Evolutionary conservation across 2,888 invertebrate genomes (phyloP).

Genomic region (Coelinius sp.): DNA sequence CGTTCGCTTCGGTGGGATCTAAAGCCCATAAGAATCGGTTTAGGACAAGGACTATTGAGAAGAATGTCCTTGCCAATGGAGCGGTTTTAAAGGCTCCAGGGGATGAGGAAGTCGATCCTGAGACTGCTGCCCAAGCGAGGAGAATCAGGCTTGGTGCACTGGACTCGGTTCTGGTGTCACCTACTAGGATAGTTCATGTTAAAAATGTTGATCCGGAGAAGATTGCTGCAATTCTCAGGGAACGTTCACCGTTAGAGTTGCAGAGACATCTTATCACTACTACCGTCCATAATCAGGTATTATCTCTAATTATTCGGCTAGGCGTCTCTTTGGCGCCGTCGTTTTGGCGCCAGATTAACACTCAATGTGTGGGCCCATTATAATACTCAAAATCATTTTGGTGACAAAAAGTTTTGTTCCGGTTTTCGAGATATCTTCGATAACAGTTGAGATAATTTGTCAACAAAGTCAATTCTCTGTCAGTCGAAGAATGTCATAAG

Average conservation of each 20-base stretch:
- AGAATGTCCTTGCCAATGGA: slow-evolving; percentile 63
- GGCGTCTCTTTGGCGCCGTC: no score
- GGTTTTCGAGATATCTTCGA: no score
- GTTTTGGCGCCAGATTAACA: no score
- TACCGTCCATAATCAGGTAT: slow-evolving; percentile 88
- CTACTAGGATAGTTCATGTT: slow-evolving; percentile 76
- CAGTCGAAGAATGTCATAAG: no score
- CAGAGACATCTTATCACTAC: slow-evolving; percentile 86
- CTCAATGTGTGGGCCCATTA: no score
- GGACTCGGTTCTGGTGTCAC: slow-evolving; percentile 80
- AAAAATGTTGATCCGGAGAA: slow-evolving; percentile 81
- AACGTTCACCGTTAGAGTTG: slow-evolving; percentile 85
- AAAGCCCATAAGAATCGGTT: slow-evolving; percentile 67
- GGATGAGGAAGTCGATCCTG: slow-evolving; percentile 57
- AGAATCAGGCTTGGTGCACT: slow-evolving; percentile 75
- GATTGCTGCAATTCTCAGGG: slow-evolving; percentile 86
- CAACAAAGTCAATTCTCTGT: no score
- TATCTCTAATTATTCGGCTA: no score
- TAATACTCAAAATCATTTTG: no score
- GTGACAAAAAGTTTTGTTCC: no score
- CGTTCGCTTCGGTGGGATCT: slow-evolving; percentile 40
- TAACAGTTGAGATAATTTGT: no score
- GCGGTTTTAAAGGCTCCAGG: slow-evolving; percentile 47
- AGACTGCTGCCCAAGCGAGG: slow-evolving; percentile 60
- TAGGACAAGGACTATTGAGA: slow-evolving; percentile 69